Base-by-base conservation (phyloP, 2,113 vertebrate species). In the Heliornis fulica region DNA sequence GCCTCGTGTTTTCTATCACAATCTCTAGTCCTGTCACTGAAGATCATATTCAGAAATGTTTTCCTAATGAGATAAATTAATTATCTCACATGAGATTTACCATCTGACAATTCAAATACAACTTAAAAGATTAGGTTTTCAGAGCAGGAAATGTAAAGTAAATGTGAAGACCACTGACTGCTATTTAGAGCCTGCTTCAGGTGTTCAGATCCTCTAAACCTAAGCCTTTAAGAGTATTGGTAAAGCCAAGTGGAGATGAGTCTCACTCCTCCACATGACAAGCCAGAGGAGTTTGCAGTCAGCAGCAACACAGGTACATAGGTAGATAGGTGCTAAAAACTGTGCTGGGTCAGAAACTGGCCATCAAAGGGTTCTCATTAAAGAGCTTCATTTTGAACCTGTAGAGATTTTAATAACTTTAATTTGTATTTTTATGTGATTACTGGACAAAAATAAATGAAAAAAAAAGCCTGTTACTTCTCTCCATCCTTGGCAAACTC, bases 231-330 rank as follows among this genome's bases (percentile, higher is more conserved):
- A 70, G 38, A 63, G 38, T 43, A 53, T 32, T 40, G 41, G 29
- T 56, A 69, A 15, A 46, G 34, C 25, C 50, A 86, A 69, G 48
- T 14, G 8, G 38, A 70, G 41, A 32, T 7, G 34, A 85, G 28
- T 48, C 40, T 61, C 36, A 9, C 13, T 74, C 48, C 13, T 76
- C 22, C 7, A 10, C 15, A 18, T 12, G 38, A 76, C 71, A 74
- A 71, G 10, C 6, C 26, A 83, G 64, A 66, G 68, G 21, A 54
- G 4, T 69, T 45, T 66, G 64, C 32, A 43, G 51, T 21, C n/a
- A 2, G 2, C 38, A 78, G n/a, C 4, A 70, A 10, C 16, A 28
- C 3, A 28, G 8, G 9, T 68, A 16, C 1, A 0, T 13, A 36
- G 19, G 0, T 9, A 34, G 19, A 45, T 3, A 89, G n/a, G 40